Percentiles rank a stretch among this genome's conserved stretches.
Evolutionary conservation across 2,888 invertebrate genomes (phyloP).

Genomic region (Tryphoninae sp.): DNA sequence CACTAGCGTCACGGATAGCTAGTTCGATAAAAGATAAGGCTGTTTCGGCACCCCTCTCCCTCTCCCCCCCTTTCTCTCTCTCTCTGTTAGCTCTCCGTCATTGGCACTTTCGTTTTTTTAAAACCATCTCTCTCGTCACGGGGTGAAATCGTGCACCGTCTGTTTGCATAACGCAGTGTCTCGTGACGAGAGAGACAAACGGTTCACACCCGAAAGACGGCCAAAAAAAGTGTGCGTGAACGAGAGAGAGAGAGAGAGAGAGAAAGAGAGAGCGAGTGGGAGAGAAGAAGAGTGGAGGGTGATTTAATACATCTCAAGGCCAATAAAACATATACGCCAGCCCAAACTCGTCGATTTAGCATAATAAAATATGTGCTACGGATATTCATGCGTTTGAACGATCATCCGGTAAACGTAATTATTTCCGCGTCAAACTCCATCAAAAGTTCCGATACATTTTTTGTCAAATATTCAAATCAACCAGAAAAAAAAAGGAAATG

Average conservation of each 20-base stretch:
- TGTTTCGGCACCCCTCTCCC: conserved; percentile 6
- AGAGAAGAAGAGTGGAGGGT: conserved; percentile 40
- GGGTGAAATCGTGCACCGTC: conserved; percentile 47
- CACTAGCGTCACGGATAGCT: conserved; percentile 41
- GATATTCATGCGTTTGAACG: conserved; percentile 39
- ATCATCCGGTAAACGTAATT: conserved; percentile 30
- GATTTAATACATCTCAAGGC: conserved; percentile 54
- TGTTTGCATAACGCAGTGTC: conserved; percentile 58
- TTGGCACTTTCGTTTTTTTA: conserved; percentile 8
- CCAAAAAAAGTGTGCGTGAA: neutral
- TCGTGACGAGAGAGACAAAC: conserved; percentile 39
- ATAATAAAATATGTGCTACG: conserved; percentile 28
- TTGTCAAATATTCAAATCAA: too few relatives aligned
- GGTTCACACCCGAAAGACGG: conserved; percentile 41
- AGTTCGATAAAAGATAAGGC: conserved; percentile 55
- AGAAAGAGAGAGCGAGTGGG: neutral
- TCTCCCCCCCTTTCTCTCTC: neutral
- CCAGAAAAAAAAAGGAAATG: too few relatives aligned
- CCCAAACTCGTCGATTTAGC: conserved; percentile 30
- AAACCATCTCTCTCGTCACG: conserved; percentile 40
- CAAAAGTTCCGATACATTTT: too few relatives aligned
- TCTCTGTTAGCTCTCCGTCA: conserved; percentile 20
- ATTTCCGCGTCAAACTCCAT: conserved; percentile 34
- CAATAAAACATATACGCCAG: conserved; percentile 50
- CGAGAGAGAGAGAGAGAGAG: conserved; percentile 8